phyloP scores from a whole-genome alignment of 2,888 invertebrate species.

The Drosophila macrospina region DNA sequence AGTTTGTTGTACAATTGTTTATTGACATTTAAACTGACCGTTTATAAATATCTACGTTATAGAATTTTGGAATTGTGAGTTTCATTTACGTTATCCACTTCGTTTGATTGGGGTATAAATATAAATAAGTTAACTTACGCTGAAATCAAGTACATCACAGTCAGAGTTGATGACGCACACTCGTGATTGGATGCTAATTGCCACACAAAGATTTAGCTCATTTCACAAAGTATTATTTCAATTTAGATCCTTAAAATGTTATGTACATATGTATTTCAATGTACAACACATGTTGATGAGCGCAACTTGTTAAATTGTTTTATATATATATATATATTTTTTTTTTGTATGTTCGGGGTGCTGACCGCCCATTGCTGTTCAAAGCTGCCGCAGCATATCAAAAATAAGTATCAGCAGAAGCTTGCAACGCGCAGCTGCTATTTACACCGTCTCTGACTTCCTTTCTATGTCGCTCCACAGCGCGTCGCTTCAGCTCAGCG shows the following conservation, averaged over 20 bases:
- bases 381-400: too few relatives aligned
- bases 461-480: conserved; percentile 10
- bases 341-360: background rate
- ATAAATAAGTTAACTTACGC: conserved; percentile 1
- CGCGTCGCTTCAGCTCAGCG: conserved; percentile 24
- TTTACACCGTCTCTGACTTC: conserved; percentile 17
- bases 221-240: conserved; percentile 12
- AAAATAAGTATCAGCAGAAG: conserved; percentile 8
- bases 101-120: background rate
- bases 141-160: conserved; percentile 17
- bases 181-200: conserved; percentile 44
- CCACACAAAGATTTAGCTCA: conserved; percentile 10
- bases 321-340: conserved; percentile 3
- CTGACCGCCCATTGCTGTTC: background rate
- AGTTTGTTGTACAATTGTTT: conserved; percentile 44
- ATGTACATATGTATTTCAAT: background rate
- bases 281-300: conserved; percentile 24
- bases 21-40: conserved; percentile 21
- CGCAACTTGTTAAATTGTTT: too few relatives aligned
- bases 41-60: conserved; percentile 21
- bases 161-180: conserved; percentile 23
- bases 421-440: conserved; percentile 61
- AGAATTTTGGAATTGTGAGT: conserved; percentile 19
- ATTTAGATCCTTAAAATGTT: conserved; percentile 17
- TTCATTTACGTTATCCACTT: conserved; percentile 6